phyloP scores from a whole-genome alignment of 2,113 vertebrate genomes.

The Grantiella picta region DNA sequence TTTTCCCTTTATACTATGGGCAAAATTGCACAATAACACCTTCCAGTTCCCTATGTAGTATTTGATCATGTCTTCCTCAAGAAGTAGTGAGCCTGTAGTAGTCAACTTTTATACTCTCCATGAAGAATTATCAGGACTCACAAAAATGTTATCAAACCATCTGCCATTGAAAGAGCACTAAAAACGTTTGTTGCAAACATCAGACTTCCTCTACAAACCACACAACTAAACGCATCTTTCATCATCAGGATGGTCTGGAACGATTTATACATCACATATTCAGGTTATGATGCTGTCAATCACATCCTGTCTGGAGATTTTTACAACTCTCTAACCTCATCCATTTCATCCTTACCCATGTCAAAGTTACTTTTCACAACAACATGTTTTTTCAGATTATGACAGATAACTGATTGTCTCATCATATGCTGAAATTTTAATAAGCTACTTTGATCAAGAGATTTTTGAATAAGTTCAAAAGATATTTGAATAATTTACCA shows the following conservation, averaged over 20 bases:
- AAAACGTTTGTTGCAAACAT: not conserved
- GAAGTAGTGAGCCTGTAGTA: not conserved
- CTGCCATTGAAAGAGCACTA: not conserved
- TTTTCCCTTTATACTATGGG: not conserved
- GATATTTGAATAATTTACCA: not conserved
- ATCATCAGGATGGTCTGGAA: not conserved
- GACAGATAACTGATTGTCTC: not conserved
- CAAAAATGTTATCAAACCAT: not conserved
- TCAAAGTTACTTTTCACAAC: not conserved
- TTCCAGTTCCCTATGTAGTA: not conserved
- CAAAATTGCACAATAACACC: not conserved
- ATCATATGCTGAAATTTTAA: not conserved
- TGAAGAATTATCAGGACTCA: not conserved
- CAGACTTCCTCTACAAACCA: not conserved
- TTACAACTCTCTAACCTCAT: not conserved
- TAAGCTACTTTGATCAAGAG: not conserved
- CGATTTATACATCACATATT: not conserved
- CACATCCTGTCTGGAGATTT: not conserved
- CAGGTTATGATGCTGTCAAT: not conserved
- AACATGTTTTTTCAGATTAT: not conserved
- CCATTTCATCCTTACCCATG: not conserved
- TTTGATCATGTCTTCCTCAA: not conserved
- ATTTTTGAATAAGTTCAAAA: not conserved
- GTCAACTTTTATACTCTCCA: not conserved
- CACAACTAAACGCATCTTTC: not conserved